Evolutionary conservation across 2,113 vertebrate genomes (phyloP), one percentile per base, ranked within the genome.

Genomic region (Arothron firmamentum): DNA sequence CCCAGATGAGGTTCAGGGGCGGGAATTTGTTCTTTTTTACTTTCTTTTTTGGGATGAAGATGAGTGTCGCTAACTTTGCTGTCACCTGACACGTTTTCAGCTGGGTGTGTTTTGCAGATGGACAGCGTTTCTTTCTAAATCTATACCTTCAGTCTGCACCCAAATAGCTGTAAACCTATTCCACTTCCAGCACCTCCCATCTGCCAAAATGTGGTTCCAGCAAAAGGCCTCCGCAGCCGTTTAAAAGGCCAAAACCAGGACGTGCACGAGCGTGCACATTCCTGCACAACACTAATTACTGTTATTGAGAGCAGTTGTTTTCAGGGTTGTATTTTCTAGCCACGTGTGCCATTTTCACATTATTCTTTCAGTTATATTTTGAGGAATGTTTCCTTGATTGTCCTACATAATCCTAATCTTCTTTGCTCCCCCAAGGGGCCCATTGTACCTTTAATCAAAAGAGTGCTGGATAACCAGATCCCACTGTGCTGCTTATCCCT

Each of bases 341-440:
- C 34, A 38, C 34, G 34, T 38, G 34, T 2, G 34, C 47, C 47
- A 10, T 12, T 57, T 57, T 38, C 15, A 59, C 12, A 23, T 21
- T 42, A 18, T 34, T 58, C 25, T 47, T 60, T 18, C 7, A 12
- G 1, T 52, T 62, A 43, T 31, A 48, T 15, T 54, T 63, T 55
- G 13, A 9, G 46, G 21, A 21, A 28, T 56, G 52, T 51, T 64
- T 45, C 13, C 20, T 7, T 31, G 13, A 48, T n/a, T 67, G 52
- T 54, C 57, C 4, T 0, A 28, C 34, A 63, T 75, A 65, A 76
- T 59, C 61, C 60, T 76, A 74, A 83, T 79, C 76, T 42, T 2
- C 64, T 70, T 72, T 72, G 54, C 41, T 64, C 41, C 59, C 56
- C 59, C 31, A 18, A 8, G 54, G 41, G n/a, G 17, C 54, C 25